Evolutionary conservation across 2,888 invertebrate species (phyloP).

Genomic region (Erebia epiphron): DNA sequence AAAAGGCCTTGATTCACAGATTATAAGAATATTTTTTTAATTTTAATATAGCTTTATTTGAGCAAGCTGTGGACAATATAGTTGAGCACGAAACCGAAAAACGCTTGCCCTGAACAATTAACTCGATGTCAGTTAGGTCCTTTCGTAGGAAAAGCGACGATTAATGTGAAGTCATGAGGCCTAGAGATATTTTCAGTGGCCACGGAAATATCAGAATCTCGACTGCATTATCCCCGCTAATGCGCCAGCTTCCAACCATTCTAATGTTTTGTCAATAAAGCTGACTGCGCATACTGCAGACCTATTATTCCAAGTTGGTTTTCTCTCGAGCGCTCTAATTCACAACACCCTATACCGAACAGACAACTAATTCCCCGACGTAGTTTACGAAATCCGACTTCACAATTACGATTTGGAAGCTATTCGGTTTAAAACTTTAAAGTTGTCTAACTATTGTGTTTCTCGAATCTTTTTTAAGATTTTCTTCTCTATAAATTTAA

Average conservation of each 20-base stretch:
- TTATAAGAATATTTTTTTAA: too few species aligned
- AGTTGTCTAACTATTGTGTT: conserved; percentile 40
- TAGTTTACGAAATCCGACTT: conserved; percentile 48
- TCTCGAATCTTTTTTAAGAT: conserved; percentile 35
- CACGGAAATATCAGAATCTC: conserved; percentile 34
- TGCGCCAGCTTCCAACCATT: conserved; percentile 30
- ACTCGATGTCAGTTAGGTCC: too few species aligned
- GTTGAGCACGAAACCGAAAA: too few species aligned
- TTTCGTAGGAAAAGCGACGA: too few species aligned
- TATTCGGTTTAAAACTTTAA: conserved; percentile 50
- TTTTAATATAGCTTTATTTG: too few species aligned
- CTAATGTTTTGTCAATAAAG: conserved; percentile 29
- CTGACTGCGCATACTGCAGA: conserved; percentile 30
- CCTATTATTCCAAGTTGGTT: conserved; percentile 37
- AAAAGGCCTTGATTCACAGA: too few species aligned
- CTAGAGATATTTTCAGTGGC: conserved; percentile 12
- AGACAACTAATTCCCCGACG: conserved; percentile 50
- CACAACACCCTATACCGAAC: conserved; percentile 42
- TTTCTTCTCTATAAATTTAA: conserved; percentile 29
- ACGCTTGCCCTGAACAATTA: too few species aligned
- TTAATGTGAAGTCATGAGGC: too few species aligned
- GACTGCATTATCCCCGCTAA: conserved; percentile 30
- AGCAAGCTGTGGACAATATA: too few species aligned
- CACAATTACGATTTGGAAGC: conserved; percentile 47
- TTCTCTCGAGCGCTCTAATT: conserved; percentile 39